Evolutionary conservation across 1,140 invertebrate genomes (phyloP).

Genomic region (Leptinotarsa defecta): DNA sequence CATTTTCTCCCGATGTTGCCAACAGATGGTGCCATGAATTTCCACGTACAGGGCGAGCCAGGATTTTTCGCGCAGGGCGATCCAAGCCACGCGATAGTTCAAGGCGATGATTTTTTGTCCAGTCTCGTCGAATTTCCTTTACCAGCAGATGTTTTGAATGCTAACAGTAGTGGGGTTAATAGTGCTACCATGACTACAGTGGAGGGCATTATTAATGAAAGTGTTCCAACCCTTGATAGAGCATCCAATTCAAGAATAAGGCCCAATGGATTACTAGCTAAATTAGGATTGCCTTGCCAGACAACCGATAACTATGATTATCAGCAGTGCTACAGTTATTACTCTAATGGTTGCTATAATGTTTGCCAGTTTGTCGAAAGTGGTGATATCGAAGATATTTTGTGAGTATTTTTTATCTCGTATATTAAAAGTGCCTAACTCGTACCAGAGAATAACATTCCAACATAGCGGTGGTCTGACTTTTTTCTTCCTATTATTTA

Average conservation of each 20-base stretch:
- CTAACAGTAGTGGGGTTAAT: not conserved
- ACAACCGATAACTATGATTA: slow-evolving; percentile 64
- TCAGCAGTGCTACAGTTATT: slow-evolving; percentile 66
- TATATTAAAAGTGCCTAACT: no score
- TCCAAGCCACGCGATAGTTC: not conserved
- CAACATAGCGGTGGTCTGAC: no score
- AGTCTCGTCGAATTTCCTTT: not conserved
- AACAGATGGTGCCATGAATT: not conserved
- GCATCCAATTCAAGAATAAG: slow-evolving; percentile 29
- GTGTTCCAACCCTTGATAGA: slow-evolving; percentile 12
- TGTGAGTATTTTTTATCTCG: slow-evolving; percentile 60
- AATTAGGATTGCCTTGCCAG: slow-evolving; percentile 60
- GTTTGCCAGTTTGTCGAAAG: slow-evolving; percentile 66
- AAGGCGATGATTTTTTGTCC: not conserved
- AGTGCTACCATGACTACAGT: not conserved
- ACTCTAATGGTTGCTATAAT: slow-evolving; percentile 62
- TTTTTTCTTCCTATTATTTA: no score
- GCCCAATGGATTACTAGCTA: slow-evolving; percentile 43
- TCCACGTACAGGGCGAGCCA: not conserved
- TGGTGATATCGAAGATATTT: slow-evolving; percentile 71
- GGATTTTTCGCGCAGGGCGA: not conserved
- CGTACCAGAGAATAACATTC: no score
- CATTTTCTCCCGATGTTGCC: not conserved
- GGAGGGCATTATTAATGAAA: not conserved
- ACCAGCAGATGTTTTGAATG: not conserved